phyloP scores from a whole-genome alignment of 1,140 invertebrate species.

The Trichomalopsis sarcophagae region DNA sequence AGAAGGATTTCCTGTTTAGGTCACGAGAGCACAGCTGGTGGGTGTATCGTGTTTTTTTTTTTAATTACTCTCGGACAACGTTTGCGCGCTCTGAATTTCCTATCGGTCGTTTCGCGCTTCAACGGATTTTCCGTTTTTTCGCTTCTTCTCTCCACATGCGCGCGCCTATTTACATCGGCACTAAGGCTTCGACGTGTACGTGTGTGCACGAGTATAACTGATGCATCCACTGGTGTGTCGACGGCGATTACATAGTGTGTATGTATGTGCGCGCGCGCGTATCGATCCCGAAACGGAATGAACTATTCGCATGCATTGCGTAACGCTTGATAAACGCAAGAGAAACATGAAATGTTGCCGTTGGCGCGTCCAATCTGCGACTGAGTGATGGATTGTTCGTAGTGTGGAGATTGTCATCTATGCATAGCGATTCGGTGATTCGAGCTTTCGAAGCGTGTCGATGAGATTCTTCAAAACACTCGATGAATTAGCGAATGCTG shows the following conservation, averaged over 20 bases:
- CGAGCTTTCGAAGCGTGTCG: no score
- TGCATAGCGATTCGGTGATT: no score
- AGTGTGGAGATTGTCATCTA: no score
- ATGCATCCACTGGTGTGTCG: not conserved
- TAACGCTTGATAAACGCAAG: not conserved
- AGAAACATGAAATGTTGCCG: not conserved
- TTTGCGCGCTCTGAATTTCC: conserved; percentile 25
- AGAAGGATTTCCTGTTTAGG: conserved; percentile 75
- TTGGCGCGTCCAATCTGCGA: no score
- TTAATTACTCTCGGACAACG: conserved; percentile 15
- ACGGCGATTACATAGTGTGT: not conserved
- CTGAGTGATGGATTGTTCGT: no score
- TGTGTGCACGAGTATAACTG: not conserved
- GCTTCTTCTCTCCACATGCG: not conserved
- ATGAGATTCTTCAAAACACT: no score
- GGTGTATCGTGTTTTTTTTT: conserved; percentile 46
- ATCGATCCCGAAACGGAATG: no score
- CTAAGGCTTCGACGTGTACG: not conserved
- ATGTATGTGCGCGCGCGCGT: no score
- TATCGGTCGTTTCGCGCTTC: conserved; percentile 18
- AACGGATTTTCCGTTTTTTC: conserved; percentile 8
- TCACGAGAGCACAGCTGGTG: conserved; percentile 56
- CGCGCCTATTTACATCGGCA: not conserved
- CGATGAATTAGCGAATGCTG: no score
- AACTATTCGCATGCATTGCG: no score